A percentile compares a stretch with the other conserved stretches of the same genome.
Conservation (phyloP, 2,797 vertebrate genomes). For the Parambassis ranga region DNA sequence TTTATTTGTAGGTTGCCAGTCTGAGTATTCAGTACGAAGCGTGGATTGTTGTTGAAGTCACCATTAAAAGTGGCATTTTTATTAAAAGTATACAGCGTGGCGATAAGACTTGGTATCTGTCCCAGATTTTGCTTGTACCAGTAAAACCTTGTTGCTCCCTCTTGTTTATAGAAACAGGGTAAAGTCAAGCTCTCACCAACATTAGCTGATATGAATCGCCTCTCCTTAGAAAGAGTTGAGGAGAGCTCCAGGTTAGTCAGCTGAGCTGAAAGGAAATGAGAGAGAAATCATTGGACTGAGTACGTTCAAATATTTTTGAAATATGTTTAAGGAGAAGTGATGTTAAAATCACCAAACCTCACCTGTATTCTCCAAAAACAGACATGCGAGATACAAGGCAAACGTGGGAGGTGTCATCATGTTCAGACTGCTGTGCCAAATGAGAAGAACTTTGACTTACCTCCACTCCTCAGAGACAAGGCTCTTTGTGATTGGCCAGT, state of each 20-base stretch:
- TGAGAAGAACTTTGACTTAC: too few relatives aligned
- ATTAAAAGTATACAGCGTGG: not conserved
- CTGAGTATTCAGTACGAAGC: not conserved
- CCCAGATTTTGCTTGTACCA: constrained; percentile 50
- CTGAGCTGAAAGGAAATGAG: not conserved
- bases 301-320: not conserved
- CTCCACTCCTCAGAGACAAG: too few relatives aligned
- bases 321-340: too few relatives aligned
- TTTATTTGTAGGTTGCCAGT: not conserved
- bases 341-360: too few relatives aligned
- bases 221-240: not conserved
- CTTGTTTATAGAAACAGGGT: not conserved
- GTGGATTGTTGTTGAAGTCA: constrained; percentile 17
- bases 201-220: not conserved
- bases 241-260: not conserved
- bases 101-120: constrained; percentile 14
- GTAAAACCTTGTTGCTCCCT: not conserved
- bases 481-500: too few relatives aligned
- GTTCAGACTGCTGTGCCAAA: too few relatives aligned
- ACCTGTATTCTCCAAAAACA: too few relatives aligned
- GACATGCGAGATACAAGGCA: too few relatives aligned
- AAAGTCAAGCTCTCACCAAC: constrained; percentile 17
- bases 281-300: not conserved
- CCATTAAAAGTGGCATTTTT: not conserved
- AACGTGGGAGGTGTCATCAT: too few relatives aligned